Evolutionary conservation across 1,140 invertebrate species (phyloP).

Genomic region (Venturia canescens): DNA sequence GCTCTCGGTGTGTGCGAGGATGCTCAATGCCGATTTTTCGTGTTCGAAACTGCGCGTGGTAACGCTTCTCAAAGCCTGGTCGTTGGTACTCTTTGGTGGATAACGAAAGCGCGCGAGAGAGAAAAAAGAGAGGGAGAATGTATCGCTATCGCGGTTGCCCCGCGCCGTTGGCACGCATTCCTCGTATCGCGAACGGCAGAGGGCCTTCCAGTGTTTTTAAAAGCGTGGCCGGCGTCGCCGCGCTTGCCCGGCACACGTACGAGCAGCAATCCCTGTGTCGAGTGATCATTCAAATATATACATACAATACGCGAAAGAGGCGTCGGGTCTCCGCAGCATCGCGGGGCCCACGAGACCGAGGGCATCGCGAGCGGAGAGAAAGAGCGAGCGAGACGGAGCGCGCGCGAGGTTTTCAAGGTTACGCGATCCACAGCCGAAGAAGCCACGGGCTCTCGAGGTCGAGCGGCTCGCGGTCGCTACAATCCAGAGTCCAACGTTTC

Average conservation of each 20-base stretch:
- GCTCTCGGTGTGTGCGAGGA: background rate
- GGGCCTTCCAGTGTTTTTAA: constrained; percentile 41
- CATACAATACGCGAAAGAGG: constrained; percentile 25
- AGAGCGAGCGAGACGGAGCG: constrained; percentile 47
- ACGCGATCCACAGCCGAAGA: constrained; percentile 49
- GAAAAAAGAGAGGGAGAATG: constrained; percentile 32
- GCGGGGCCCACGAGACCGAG: background rate
- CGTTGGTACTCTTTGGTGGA: background rate
- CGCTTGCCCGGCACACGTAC: background rate
- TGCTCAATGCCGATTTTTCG: background rate
- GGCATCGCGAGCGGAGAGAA: constrained; percentile 49
- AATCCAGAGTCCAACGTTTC: constrained; percentile 27
- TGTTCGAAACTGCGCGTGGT: background rate
- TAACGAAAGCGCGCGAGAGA: constrained; percentile 24
- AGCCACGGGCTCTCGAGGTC: constrained; percentile 51
- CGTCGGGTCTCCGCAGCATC: constrained; percentile 27
- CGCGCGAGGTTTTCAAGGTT: constrained; percentile 60
- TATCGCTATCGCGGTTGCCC: constrained; percentile 8
- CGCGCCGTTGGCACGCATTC: constrained; percentile 42
- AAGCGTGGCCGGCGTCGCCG: constrained; percentile 38
- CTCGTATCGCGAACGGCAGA: constrained; percentile 28
- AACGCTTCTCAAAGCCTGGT: background rate
- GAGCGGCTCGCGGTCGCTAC: constrained; percentile 46
- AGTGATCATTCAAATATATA: background rate
- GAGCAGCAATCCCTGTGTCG: background rate